A percentile compares a stretch with the other conserved stretches of the same genome.
These are phyloP conservation scores for Epicauta chinensis DNA, from an alignment of 1,140 invertebrate species.

Conservation along the genomic window DNA sequence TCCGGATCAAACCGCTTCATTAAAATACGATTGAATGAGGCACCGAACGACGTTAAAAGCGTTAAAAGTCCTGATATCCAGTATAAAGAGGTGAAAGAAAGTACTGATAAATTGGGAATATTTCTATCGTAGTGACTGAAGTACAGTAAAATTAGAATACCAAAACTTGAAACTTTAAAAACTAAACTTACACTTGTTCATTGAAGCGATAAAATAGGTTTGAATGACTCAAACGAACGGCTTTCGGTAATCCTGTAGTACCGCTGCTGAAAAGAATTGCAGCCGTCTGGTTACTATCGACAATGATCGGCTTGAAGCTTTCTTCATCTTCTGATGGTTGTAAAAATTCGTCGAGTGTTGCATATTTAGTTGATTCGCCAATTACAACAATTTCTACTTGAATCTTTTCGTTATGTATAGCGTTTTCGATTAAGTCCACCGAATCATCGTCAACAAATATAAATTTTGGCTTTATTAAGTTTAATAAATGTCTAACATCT, in stretches of 20 bases:
- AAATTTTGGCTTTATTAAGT: conserved; percentile 8
- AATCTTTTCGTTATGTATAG: conserved; percentile 1
- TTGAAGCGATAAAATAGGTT: background rate
- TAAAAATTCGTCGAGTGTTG: conserved; percentile 11
- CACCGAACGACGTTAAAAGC: too few species aligned
- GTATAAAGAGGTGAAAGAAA: background rate
- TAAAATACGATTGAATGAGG: background rate
- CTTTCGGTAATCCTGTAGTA: conserved; percentile 74
- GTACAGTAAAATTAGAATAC: too few species aligned
- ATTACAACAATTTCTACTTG: conserved; percentile 17
- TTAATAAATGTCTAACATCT: conserved; percentile 10
- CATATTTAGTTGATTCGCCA: conserved; percentile 15
- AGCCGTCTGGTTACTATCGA: conserved; percentile 28
- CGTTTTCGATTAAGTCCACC: conserved; percentile 11
- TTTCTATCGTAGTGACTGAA: too few species aligned
- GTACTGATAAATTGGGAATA: too few species aligned
- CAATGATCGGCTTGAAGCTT: conserved; percentile 12
- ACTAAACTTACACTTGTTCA: background rate
- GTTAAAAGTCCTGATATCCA: conserved; percentile 4
- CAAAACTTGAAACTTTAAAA: too few species aligned
- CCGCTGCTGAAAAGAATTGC: conserved; percentile 58
- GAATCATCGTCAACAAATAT: conserved; percentile 20
- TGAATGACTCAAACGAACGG: conserved; percentile 14
- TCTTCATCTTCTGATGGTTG: conserved; percentile 11
- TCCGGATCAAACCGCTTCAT: background rate